Conservation (phyloP, 2,113 vertebrate species). For the Thunnus thynnus region DNA sequence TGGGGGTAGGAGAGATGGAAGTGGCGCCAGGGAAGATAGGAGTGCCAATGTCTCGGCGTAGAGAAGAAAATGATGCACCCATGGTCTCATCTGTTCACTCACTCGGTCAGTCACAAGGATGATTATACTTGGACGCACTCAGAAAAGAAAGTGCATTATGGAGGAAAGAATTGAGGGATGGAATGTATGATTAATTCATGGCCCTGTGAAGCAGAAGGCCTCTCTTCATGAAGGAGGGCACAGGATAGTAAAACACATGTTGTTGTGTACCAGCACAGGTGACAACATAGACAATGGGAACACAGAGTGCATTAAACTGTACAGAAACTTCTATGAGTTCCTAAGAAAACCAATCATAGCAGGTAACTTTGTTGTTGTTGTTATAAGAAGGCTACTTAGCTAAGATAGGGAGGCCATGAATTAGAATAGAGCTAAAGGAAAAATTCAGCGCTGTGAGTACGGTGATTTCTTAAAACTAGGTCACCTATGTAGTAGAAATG, state of each 20-base stretch:
- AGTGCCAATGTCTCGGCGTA: slow-evolving; percentile 74
- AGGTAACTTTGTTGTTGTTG: not conserved
- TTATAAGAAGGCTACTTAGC: not conserved
- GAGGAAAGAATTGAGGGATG: slow-evolving; percentile 64
- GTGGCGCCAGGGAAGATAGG: slow-evolving; percentile 80
- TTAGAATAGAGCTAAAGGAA: not conserved
- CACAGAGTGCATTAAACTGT: slow-evolving; percentile 6
- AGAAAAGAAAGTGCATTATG: slow-evolving; percentile 71
- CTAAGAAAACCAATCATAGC: not conserved
- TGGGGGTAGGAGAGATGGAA: slow-evolving; percentile 61
- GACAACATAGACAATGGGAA: slow-evolving; percentile 20
- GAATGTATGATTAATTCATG: slow-evolving; percentile 81
- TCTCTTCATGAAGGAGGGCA: slow-evolving; percentile 44
- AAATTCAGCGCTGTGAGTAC: too few relatives aligned
- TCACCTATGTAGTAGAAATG: too few relatives aligned
- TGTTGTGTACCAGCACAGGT: slow-evolving; percentile 30
- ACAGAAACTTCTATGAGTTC: not conserved
- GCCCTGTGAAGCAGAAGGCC: slow-evolving; percentile 63
- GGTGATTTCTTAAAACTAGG: too few relatives aligned
- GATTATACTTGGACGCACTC: slow-evolving; percentile 64
- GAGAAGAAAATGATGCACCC: slow-evolving; percentile 57
- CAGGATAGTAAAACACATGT: slow-evolving; percentile 23
- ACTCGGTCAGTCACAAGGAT: slow-evolving; percentile 66
- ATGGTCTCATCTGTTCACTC: slow-evolving; percentile 71
- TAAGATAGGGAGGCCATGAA: slow-evolving; percentile 13